Evolutionary conservation across 2,888 invertebrate genomes (phyloP).

Genomic region (Caenorhabditis wallacei): DNA sequence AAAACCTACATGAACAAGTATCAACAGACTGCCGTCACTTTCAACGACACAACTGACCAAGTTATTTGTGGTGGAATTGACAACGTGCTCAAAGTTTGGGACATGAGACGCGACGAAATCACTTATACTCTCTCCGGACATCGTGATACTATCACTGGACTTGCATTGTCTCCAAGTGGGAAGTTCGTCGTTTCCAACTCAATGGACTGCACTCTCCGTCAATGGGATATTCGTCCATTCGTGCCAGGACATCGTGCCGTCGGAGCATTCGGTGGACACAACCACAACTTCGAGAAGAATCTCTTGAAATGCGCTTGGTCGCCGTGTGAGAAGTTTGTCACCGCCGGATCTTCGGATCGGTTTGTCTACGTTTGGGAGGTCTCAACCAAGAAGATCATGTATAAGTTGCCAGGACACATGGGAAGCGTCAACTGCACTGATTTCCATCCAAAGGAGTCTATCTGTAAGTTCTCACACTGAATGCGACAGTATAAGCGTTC

Average conservation of each 20-base stretch:
- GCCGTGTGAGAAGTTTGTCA: slow-evolving; percentile 92
- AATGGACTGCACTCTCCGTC: slow-evolving; percentile 95
- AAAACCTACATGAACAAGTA: slow-evolving; percentile 85
- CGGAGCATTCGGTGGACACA: slow-evolving; percentile 92
- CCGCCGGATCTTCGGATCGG: slow-evolving; percentile 93
- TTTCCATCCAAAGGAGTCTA: slow-evolving; percentile 95
- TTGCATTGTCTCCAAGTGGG: slow-evolving; percentile 89
- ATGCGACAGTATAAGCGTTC: too few relatives aligned
- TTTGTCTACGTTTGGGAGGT: slow-evolving; percentile 98
- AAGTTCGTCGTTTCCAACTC: slow-evolving; percentile 93
- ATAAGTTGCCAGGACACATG: slow-evolving; percentile 97
- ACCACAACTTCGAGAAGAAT: slow-evolving; percentile 98
- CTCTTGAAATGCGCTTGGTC: slow-evolving; percentile 95
- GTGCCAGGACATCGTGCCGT: slow-evolving; percentile 95
- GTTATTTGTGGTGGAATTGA: slow-evolving; percentile 96
- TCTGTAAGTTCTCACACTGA: slow-evolving; percentile 86
- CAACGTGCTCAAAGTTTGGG: slow-evolving; percentile 97
- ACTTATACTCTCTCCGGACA: slow-evolving; percentile 92
- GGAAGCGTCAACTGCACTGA: slow-evolving; percentile 97
- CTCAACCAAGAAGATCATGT: slow-evolving; percentile 92
- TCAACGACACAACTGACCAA: slow-evolving; percentile 96
- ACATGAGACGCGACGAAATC: slow-evolving; percentile 92
- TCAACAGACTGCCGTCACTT: slow-evolving; percentile 90
- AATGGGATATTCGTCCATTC: slow-evolving; percentile 98
- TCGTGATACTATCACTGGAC: slow-evolving; percentile 93